Percentiles rank a stretch among this genome's conserved stretches.
Evolutionary conservation across 2,113 vertebrate species (phyloP).

Genomic region (Oostethus manadensis): DNA sequence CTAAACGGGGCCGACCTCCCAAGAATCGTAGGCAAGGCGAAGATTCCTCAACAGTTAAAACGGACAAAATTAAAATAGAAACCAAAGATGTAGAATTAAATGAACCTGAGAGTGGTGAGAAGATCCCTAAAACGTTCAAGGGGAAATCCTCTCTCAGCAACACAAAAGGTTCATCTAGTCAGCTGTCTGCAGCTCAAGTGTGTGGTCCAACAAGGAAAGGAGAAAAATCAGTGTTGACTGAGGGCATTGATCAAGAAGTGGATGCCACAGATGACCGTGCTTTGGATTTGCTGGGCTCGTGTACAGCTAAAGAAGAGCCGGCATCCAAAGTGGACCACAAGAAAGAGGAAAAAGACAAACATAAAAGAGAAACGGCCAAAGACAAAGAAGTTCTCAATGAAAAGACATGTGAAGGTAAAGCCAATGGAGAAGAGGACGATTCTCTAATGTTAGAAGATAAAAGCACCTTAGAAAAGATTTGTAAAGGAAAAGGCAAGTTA

Average conservation of each 20-base stretch:
- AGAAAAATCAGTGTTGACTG: slow-evolving; percentile 72
- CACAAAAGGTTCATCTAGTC: slow-evolving; percentile 70
- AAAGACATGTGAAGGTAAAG: slow-evolving; percentile 59
- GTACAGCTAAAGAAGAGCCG: slow-evolving; percentile 51
- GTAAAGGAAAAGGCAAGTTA: slow-evolving; percentile 78
- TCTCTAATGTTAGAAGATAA: slow-evolving; percentile 69
- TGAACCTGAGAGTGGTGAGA: slow-evolving; percentile 75
- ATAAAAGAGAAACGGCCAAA: slow-evolving; percentile 54
- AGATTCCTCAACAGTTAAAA: slow-evolving; percentile 72
- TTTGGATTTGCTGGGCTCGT: slow-evolving; percentile 31
- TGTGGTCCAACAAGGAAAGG: slow-evolving; percentile 74
- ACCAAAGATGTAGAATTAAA: slow-evolving; percentile 78
- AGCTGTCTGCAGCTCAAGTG: slow-evolving; percentile 45
- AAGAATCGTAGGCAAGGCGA: slow-evolving; percentile 83
- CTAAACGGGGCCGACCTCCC: slow-evolving; percentile 83
- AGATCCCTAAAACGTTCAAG: slow-evolving; percentile 67
- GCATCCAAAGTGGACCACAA: slow-evolving; percentile 57
- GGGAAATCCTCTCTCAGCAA: slow-evolving; percentile 62
- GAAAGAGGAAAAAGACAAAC: slow-evolving; percentile 63
- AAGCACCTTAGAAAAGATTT: slow-evolving; percentile 68
- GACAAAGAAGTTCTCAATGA: slow-evolving; percentile 48
- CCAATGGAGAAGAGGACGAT: slow-evolving; percentile 54
- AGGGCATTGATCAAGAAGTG: slow-evolving; percentile 51
- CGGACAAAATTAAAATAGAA: slow-evolving; percentile 73
- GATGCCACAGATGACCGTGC: slow-evolving; percentile 66